phyloP scores from a whole-genome alignment of 2,113 vertebrate genomes.

The Paratilapia polleni region DNA sequence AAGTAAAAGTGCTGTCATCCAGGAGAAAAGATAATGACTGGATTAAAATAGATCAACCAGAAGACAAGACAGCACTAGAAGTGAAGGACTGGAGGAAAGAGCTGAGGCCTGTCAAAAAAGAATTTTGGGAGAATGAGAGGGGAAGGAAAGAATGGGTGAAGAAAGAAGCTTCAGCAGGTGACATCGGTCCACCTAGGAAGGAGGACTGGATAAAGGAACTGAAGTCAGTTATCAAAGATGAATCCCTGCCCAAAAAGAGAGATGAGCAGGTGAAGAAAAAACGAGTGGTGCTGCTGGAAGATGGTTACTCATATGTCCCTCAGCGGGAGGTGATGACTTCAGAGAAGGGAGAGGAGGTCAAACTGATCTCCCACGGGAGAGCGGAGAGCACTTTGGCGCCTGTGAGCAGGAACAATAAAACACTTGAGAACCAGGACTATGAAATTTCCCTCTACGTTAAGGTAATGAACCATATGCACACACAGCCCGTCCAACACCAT shows the following conservation, averaged over 20 bases:
- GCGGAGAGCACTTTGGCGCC: constrained; percentile 37
- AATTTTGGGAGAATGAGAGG: constrained; percentile 9
- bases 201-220: constrained; percentile 70
- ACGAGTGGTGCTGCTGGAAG: constrained; percentile 69
- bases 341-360: constrained; percentile 39
- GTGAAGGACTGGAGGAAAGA: constrained; percentile 58
- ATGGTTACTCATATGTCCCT: constrained; percentile 48
- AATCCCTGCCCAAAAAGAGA: constrained; percentile 31
- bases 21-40: constrained; percentile 60
- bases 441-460: constrained; percentile 92
- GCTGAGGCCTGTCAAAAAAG: constrained; percentile 42
- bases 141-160: constrained; percentile 6
- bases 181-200: background rate
- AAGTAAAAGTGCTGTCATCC: background rate
- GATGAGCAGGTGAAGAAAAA: constrained; percentile 68
- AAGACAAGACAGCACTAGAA: constrained; percentile 11
- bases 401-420: background rate
- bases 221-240: constrained; percentile 65
- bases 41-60: constrained; percentile 45
- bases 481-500: background rate
- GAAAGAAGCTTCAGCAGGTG: background rate
- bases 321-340: constrained; percentile 42
- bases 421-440: constrained; percentile 71
- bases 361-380: constrained; percentile 32
- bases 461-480: constrained; percentile 54